Evolutionary conservation across 2,888 invertebrate genomes (phyloP).

Genomic region (Pristionchus arcanus): DNA sequence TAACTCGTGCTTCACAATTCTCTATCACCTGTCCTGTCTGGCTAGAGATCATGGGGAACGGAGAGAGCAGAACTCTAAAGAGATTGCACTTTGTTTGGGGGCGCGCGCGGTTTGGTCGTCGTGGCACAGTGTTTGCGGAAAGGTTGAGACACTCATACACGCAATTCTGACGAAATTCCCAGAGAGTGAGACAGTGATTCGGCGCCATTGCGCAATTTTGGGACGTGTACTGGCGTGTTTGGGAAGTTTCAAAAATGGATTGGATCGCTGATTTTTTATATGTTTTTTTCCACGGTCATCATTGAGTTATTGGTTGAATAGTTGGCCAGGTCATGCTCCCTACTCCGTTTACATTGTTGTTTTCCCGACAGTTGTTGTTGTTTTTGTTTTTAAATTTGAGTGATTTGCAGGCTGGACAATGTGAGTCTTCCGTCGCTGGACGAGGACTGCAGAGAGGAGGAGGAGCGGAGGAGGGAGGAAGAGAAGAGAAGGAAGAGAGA

Average conservation of each 20-base stretch:
- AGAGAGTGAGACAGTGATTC: background rate
- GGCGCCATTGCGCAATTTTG: conserved; percentile 8
- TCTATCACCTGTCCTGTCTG: background rate
- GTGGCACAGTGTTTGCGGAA: too few relatives aligned
- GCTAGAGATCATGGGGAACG: background rate
- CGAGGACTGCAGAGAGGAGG: background rate
- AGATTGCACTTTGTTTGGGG: background rate
- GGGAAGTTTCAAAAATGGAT: background rate
- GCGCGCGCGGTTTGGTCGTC: background rate
- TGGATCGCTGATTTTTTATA: too few relatives aligned
- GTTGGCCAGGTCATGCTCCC: too few relatives aligned
- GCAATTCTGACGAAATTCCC: background rate
- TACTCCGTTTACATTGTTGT: too few relatives aligned
- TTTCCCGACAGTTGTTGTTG: too few relatives aligned
- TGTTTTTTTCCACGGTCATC: background rate
- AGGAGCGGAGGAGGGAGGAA: background rate
- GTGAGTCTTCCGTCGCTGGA: conserved; percentile 9
- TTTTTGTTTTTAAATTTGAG: too few relatives aligned
- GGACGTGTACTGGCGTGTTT: background rate
- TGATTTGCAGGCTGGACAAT: background rate
- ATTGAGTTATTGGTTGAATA: background rate
- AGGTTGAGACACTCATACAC: background rate
- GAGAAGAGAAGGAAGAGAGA: conserved; percentile 14
- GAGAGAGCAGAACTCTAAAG: background rate
- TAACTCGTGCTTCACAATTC: too few relatives aligned